phyloP scores from a whole-genome alignment of 2,888 invertebrate genomes.

The Drosophila nr. medialis region DNA sequence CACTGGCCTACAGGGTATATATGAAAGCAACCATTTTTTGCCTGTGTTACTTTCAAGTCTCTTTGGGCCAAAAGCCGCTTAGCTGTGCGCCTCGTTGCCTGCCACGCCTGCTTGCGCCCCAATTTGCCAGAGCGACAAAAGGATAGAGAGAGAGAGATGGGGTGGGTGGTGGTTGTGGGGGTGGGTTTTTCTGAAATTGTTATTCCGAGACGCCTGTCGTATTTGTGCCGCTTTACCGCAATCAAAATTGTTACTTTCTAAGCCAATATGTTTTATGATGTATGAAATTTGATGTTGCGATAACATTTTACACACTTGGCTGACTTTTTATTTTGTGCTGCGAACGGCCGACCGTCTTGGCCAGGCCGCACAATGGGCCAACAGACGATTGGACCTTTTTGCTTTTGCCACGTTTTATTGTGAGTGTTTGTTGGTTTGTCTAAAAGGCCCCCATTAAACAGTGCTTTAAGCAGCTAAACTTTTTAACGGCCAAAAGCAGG shows the following conservation, averaged over 20 bases:
- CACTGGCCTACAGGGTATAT: background rate
- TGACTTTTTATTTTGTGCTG: slow-evolving; percentile 63
- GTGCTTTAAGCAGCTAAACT: slow-evolving; percentile 36
- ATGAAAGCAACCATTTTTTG: slow-evolving; percentile 23
- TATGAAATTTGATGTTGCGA: slow-evolving; percentile 83
- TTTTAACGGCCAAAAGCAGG: slow-evolving; percentile 27
- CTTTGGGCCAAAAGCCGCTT: slow-evolving; percentile 38
- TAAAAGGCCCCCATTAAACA: slow-evolving; percentile 46
- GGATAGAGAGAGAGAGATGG: background rate
- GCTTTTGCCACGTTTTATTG: background rate
- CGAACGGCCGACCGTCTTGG: slow-evolving; percentile 1
- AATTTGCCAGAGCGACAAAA: slow-evolving; percentile 15
- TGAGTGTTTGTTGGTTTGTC: slow-evolving; percentile 2
- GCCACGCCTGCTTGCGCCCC: slow-evolving; percentile 57
- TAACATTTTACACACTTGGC: slow-evolving; percentile 78
- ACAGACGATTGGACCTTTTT: slow-evolving; percentile 25
- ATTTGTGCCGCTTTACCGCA: slow-evolving; percentile 72
- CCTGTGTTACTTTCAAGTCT: slow-evolving; percentile 39
- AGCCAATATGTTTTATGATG: slow-evolving; percentile 83
- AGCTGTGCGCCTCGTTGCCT: slow-evolving; percentile 63
- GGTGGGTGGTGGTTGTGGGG: background rate
- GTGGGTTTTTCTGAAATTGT: slow-evolving; percentile 42
- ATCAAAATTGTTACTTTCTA: slow-evolving; percentile 81
- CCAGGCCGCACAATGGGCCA: slow-evolving; percentile 24
- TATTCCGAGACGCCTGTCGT: slow-evolving; percentile 47